A percentile compares a stretch with the other conserved stretches of the same genome.
Conservation (phyloP, 2,888 invertebrate species). For the Ctena decussata region DNA sequence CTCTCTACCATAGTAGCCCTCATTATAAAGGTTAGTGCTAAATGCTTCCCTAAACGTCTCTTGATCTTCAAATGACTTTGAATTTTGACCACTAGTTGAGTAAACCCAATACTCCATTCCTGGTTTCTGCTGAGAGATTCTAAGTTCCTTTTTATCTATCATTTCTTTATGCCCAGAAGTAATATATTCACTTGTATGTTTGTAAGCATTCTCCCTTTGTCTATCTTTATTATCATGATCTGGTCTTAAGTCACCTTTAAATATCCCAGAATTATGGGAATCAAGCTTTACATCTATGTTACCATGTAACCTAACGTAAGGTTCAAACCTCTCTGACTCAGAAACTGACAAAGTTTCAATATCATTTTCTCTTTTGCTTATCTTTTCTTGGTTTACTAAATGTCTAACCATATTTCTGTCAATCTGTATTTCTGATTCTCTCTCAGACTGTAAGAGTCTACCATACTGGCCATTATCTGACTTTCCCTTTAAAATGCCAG, state of each 20-base stretch:
- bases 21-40: neutral
- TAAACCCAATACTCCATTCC: conserved; percentile 8
- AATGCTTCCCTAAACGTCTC: neutral
- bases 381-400: neutral
- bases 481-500: neutral
- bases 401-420: neutral
- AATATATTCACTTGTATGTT: neutral
- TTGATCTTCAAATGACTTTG: neutral
- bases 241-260: neutral
- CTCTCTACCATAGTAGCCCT: conserved; percentile 11
- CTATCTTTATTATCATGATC: neutral
- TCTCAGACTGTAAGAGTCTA: neutral
- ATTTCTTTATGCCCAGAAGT: neutral
- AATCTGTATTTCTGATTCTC: neutral
- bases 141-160: neutral
- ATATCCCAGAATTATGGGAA: neutral
- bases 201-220: neutral
- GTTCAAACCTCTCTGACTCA: conserved; percentile 21
- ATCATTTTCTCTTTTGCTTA: neutral
- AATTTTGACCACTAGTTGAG: neutral
- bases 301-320: conserved; percentile 43
- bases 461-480: neutral
- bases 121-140: neutral
- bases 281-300: neutral
- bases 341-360: neutral